Evolutionary conservation across 2,797 vertebrate genomes (phyloP), one percentile per base, ranked within the genome.

Genomic region (Menidia menidia): DNA sequence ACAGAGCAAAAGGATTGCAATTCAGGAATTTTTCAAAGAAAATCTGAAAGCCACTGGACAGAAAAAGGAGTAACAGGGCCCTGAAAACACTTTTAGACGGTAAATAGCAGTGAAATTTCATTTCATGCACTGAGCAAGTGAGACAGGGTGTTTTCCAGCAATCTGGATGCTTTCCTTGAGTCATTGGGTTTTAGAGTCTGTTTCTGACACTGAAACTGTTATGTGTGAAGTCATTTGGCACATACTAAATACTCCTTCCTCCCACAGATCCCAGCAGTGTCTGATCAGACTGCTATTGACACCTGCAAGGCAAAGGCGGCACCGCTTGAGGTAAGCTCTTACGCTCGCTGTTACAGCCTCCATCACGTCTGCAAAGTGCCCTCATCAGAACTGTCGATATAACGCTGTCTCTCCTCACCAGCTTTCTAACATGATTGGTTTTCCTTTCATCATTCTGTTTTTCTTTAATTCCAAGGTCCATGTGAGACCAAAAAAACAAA

Each of bases 251-350:
- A 35, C 12, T 61, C 52, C n/a, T 61, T 85, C 69, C 74, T 68
- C 81, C 79, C 50, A 81, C 92, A 96, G 95, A 94, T 96, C 80
- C 81, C 88, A 45, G 88, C 84, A 33, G 85, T 60, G 0, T 90
- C 89, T 1, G 93, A 95, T 64, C 93, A 95, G 83, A 94, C 89
- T 61, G 91, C 89, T 1, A 94, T 93, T 70, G 86, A 93, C 51
- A 89, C 84, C 39, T 96, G 95, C 85, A 84, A 89, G 61, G 88
- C 85, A 14, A 90, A 92, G 82, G 71, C 82, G 44, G 74, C 79
- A 7, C 86, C 76, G 1, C 85, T 80, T 1, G 89, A 94, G 92
- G 95, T 95, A 91, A 68, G 80, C 76, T 55, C n/a, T 55, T 80
- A 30, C 58, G 60, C n/a, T 51, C 43, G 4, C 71, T 7, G 60